Conservation (phyloP, 1,140 invertebrate species). For the Drosophila willistoni region DNA sequence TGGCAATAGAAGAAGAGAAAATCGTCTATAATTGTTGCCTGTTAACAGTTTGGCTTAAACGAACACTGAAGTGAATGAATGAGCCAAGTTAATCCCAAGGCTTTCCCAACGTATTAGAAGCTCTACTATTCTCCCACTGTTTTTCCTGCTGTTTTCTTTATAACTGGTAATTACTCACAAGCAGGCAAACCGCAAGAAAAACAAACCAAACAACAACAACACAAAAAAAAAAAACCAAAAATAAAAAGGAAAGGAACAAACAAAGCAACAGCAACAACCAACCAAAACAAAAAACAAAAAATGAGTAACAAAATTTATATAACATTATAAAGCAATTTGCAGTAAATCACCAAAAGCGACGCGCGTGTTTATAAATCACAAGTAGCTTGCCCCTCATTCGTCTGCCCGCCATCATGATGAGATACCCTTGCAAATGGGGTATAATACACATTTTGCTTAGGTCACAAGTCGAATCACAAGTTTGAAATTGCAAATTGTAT, state of each 20-base stretch:
- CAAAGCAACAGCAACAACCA: slow-evolving; percentile 25
- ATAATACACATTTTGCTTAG: slow-evolving; percentile 10
- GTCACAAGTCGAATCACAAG: too few relatives aligned
- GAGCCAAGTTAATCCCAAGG: slow-evolving; percentile 51
- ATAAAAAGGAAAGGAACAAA: slow-evolving; percentile 6
- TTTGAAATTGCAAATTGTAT: too few relatives aligned
- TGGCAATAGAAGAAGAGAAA: neutral
- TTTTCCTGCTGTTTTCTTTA: slow-evolving; percentile 31
- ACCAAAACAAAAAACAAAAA: slow-evolving; percentile 12
- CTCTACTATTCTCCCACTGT: slow-evolving; percentile 5
- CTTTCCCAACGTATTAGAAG: slow-evolving; percentile 31
- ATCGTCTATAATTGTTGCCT: slow-evolving; percentile 7
- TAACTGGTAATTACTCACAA: slow-evolving; percentile 64
- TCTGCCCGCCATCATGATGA: neutral
- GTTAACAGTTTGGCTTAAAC: slow-evolving; percentile 19
- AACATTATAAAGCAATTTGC: slow-evolving; percentile 82
- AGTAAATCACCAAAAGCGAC: slow-evolving; percentile 77
- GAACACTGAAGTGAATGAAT: neutral
- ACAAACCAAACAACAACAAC: slow-evolving; percentile 24
- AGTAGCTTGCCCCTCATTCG: slow-evolving; percentile 40
- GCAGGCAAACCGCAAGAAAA: slow-evolving; percentile 51
- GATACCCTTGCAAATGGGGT: slow-evolving; percentile 3
- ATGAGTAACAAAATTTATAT: slow-evolving; percentile 68
- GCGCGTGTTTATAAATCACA: slow-evolving; percentile 80
- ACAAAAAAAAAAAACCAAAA: neutral